phyloP scores from a whole-genome alignment of 64 coral and sea anemone species.

The Montipora cactus region DNA sequence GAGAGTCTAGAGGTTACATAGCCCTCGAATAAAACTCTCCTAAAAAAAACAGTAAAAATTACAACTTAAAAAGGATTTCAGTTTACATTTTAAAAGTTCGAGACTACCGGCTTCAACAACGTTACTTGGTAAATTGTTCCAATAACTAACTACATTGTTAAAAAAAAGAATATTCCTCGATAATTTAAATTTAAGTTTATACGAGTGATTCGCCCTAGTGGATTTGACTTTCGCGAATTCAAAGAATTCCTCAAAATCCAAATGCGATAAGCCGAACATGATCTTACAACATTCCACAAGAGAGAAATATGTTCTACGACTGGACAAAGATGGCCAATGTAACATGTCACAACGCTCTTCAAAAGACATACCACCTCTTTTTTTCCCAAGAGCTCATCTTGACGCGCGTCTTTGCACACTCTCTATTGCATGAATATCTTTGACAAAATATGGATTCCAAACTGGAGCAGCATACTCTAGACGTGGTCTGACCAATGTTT shows the following conservation, averaged over 20 bases:
- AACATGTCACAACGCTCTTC: conserved; percentile 40
- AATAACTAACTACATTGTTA: background rate
- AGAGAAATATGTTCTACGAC: conserved; percentile 44
- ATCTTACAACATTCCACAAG: conserved; percentile 7
- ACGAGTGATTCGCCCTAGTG: conserved; percentile 36
- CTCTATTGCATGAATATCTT: background rate
- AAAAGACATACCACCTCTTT: conserved; percentile 46
- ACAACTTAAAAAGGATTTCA: no score
- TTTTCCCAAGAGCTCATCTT: background rate
- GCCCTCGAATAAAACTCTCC: no score
- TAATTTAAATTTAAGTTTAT: conserved; percentile 24
- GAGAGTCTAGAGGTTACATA: no score
- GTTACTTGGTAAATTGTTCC: no score
- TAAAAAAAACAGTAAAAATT: no score
- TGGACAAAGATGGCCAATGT: conserved; percentile 39
- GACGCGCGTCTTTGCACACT: conserved; percentile 11
- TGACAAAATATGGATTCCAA: background rate
- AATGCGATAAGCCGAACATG: no score
- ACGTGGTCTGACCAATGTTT: background rate
- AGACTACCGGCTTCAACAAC: no score
- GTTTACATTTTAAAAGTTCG: no score
- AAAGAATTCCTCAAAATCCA: no score
- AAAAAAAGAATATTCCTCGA: conserved; percentile 16
- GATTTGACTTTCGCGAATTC: conserved; percentile 8
- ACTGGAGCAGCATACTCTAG: conserved; percentile 26